phyloP scores from a whole-genome alignment of 2,113 vertebrate genomes.

The Siniperca knerii region DNA sequence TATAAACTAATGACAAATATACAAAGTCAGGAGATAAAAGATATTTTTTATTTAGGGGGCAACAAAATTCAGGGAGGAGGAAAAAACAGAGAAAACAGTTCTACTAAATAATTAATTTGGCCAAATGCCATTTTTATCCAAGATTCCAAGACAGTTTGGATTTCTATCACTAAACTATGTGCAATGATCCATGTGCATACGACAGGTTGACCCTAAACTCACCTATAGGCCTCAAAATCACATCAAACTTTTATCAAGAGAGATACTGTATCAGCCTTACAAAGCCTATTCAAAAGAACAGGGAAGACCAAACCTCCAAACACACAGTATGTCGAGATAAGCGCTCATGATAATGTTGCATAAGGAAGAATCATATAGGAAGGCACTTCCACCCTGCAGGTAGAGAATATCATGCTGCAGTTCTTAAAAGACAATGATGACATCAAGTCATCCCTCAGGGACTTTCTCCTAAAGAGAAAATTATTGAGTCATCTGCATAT shows the following conservation, averaged over 20 bases:
- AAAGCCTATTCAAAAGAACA: not conserved
- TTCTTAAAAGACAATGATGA: not conserved
- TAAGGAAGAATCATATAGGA: not conserved
- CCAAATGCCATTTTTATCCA: not conserved
- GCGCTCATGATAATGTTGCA: not conserved
- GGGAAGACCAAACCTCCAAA: not conserved
- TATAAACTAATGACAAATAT: not conserved
- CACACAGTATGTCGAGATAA: not conserved
- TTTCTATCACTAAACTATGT: not conserved
- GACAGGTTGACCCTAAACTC: not conserved
- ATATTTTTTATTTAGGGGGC: not conserved
- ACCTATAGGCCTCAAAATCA: not conserved
- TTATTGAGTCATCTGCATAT: slow-evolving; percentile 24
- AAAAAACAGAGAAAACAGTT: not conserved
- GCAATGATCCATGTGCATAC: not conserved
- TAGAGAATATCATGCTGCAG: slow-evolving; percentile 5
- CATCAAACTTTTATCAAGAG: not conserved
- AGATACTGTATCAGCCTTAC: too few species aligned
- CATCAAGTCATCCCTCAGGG: slow-evolving; percentile 6
- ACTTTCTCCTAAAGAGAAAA: not conserved
- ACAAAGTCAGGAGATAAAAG: not conserved
- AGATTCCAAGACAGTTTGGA: not conserved
- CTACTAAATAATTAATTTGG: not conserved
- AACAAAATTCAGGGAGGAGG: not conserved
- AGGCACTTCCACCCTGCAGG: not conserved